Base-by-base conservation (phyloP, 2,888 invertebrate genomes). In the Drosophila paranaensis region DNA sequence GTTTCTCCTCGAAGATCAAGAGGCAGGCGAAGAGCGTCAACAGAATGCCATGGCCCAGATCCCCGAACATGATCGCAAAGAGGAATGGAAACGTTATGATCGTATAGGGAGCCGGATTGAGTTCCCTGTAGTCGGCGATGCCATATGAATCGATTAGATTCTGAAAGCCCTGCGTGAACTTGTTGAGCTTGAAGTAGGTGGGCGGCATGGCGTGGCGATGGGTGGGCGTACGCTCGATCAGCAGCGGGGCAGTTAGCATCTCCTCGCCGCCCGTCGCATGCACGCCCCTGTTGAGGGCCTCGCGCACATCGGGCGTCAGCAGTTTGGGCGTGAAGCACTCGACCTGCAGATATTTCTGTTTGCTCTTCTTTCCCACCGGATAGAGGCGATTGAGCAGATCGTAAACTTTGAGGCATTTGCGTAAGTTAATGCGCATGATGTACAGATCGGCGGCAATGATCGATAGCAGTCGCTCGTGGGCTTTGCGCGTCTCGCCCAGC, bases 41-140 rank as follows among this genome's bases (percentile, higher is more conserved):
- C 77, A 99, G 95, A 3, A 96, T 48, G 4, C 98, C 98, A 93
- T 98, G 98, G 5, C 98, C 98, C 79, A 96, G 93, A 92, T 99
- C 98, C 16, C 98, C 98, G 93, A 98, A 99, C 98, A 99, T 99
- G 80, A 98, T 95, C 40, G 97, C 97, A 93, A 98, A 98, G 30
- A 98, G 93, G 94, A 98, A 98, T 11, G 98, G 98, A 94, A 98
- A 98, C 60, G 98, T 96, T 82, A 97, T 95, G 78, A 97, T 95
- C n/a, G 97, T 96, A 93, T 96, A 98, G 0, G 96, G 94, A 11
- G 97, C 97, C 83, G 98, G 98, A 93, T 98, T 99, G 70, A 97
- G 95, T 93, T 99, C 98, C 74, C 97, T 94, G 93, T 99, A 99
- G 50, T 95, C 95, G 55, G 98, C 97, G n/a, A 98, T 95, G 63